Conservation (phyloP, 2,797 vertebrate species). For the Gambelia wislizenii region DNA sequence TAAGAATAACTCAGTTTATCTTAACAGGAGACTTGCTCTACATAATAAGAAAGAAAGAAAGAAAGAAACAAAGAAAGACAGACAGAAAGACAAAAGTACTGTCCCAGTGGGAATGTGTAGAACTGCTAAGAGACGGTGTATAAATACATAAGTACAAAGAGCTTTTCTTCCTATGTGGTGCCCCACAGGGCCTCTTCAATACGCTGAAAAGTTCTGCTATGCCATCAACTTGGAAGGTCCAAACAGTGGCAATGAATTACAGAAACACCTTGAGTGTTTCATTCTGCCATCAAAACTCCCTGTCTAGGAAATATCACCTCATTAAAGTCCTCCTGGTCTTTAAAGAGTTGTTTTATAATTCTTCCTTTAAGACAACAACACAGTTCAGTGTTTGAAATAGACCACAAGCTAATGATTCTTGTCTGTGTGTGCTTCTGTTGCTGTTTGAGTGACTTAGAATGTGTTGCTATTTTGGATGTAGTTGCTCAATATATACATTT, state of each 20-base stretch:
- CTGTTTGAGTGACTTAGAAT: neutral
- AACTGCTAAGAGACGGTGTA: neutral
- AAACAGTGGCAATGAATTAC: neutral
- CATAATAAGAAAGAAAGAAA: neutral
- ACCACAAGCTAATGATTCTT: neutral
- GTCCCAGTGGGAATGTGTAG: neutral
- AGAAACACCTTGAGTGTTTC: neutral
- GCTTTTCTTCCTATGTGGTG: neutral
- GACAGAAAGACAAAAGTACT: neutral
- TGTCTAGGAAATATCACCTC: neutral
- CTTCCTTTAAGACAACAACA: neutral
- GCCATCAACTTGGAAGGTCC: neutral
- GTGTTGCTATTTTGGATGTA: neutral
- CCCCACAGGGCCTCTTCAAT: too few relatives aligned
- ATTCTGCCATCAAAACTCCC: neutral
- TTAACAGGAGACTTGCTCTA: neutral
- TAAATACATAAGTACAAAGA: neutral
- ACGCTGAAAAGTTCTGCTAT: neutral
- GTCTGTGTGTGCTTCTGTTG: neutral
- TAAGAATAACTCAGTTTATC: neutral
- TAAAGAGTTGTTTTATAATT: neutral
- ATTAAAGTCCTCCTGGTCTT: neutral
- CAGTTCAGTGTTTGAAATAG: neutral
- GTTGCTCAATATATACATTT: neutral
- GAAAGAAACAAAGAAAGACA: neutral